A percentile compares a stretch with the other conserved stretches of the same genome.
Conservation (phyloP, 2,888 invertebrate genomes). For the Trichacis sp. region DNA sequence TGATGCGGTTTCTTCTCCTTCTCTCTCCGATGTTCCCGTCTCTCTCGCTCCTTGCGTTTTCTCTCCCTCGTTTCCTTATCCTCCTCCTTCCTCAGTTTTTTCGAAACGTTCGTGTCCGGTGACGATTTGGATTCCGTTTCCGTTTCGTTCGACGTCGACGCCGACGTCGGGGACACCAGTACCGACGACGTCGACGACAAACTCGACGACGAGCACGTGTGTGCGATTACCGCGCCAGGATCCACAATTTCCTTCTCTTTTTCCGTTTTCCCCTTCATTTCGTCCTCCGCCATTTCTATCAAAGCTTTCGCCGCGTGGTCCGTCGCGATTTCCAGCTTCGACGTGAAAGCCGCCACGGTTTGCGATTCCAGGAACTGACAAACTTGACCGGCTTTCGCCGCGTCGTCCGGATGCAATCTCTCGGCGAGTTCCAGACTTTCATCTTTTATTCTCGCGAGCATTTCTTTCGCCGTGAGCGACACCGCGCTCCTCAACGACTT, state of each 20-base stretch:
- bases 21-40: slow-evolving; percentile 28
- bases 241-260: slow-evolving; percentile 25
- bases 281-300: slow-evolving; percentile 67
- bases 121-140: slow-evolving; percentile 51
- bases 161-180: slow-evolving; percentile 35
- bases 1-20: slow-evolving; percentile 23
- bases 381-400: slow-evolving; percentile 50
- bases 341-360: slow-evolving; percentile 58
- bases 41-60: slow-evolving; percentile 37
- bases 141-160: slow-evolving; percentile 29
- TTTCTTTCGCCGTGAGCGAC: slow-evolving; percentile 61
- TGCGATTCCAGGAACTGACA: slow-evolving; percentile 56
- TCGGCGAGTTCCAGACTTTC: slow-evolving; percentile 60
- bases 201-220: slow-evolving; percentile 17
- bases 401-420: slow-evolving; percentile 50
- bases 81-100: slow-evolving; percentile 47
- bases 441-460: slow-evolving; percentile 58
- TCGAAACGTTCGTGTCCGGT: slow-evolving; percentile 14
- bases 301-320: slow-evolving; percentile 66
- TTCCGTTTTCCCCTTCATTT: slow-evolving; percentile 58
- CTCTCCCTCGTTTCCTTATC: slow-evolving; percentile 45
- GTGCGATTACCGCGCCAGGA: slow-evolving; percentile 9
- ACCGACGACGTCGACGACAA: slow-evolving; percentile 27
- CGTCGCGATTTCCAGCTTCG: slow-evolving; percentile 63
- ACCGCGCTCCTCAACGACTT: slow-evolving; percentile 61